Conservation (phyloP, 1,140 invertebrate genomes). For the Globodera ellingtonae region DNA sequence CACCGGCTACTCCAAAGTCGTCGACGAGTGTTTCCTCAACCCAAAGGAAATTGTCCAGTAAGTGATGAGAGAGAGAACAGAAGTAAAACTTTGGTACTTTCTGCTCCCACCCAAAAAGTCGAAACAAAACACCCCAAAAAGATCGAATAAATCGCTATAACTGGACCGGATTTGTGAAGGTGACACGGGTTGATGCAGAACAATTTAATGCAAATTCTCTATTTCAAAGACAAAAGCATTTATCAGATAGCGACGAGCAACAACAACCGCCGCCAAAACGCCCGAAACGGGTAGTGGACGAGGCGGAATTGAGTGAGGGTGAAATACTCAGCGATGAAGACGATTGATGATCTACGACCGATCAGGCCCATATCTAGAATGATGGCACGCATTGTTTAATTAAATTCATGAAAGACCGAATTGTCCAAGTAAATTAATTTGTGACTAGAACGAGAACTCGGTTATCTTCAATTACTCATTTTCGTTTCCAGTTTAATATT, state of each 20-base stretch:
- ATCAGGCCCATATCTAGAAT: background rate
- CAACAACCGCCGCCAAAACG: slow-evolving; percentile 45
- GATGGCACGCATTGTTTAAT: too few relatives aligned
- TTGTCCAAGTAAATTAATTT: too few relatives aligned
- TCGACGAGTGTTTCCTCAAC: background rate
- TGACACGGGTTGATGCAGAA: slow-evolving; percentile 24
- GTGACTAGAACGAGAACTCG: too few relatives aligned
- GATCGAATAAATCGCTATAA: too few relatives aligned
- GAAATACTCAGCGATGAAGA: slow-evolving; percentile 55
- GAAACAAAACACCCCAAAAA: too few relatives aligned
- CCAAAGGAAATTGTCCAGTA: background rate
- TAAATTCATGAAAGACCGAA: too few relatives aligned
- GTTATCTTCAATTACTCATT: too few relatives aligned
- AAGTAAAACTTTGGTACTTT: background rate
- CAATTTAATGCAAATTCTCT: slow-evolving; percentile 20
- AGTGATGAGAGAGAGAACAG: background rate
- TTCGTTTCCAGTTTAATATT: too few relatives aligned
- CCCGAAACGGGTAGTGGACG: slow-evolving; percentile 52
- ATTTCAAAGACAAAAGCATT: background rate
- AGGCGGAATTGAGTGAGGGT: slow-evolving; percentile 51
- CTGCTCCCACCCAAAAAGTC: too few relatives aligned
- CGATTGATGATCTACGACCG: slow-evolving; percentile 16
- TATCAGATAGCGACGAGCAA: slow-evolving; percentile 8
- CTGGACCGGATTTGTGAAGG: too few relatives aligned
- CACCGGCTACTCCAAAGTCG: background rate